A percentile compares a stretch with the other conserved stretches of the same genome.
phyloP scores from a whole-genome alignment of 1,140 invertebrate species.

The Chrysomallon squamiferum region DNA sequence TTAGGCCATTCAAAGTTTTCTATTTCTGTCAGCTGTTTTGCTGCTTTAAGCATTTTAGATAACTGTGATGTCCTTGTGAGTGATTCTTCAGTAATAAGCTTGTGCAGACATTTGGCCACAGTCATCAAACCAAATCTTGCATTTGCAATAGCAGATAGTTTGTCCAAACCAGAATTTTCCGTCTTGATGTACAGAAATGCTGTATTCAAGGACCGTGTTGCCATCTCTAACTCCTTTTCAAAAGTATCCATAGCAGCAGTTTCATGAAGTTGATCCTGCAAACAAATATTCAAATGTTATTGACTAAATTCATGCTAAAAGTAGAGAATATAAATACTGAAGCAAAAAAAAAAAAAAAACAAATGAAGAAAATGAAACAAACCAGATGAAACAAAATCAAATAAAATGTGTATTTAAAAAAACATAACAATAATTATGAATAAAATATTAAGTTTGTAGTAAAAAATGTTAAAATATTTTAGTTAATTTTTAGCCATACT shows the following conservation, averaged over 20 bases:
- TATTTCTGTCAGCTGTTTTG: slow-evolving; percentile 25
- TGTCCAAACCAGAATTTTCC: slow-evolving; percentile 6
- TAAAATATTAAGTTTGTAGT: too few relatives aligned
- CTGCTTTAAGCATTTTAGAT: slow-evolving; percentile 19
- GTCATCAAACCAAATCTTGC: slow-evolving; percentile 32
- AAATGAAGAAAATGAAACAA: too few relatives aligned
- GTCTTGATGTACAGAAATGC: too few relatives aligned
- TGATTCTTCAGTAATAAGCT: slow-evolving; percentile 10
- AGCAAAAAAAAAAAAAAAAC: too few relatives aligned
- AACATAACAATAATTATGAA: too few relatives aligned
- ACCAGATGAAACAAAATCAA: too few relatives aligned
- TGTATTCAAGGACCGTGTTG: too few relatives aligned
- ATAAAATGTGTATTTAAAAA: too few relatives aligned
- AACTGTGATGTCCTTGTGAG: background rate
- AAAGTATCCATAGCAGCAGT: background rate
- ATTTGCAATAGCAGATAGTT: slow-evolving; percentile 27
- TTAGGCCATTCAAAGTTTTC: slow-evolving; percentile 26
- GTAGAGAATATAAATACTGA: too few relatives aligned
- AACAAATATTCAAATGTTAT: background rate
- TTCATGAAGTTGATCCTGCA: slow-evolving; percentile 4
- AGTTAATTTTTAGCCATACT: too few relatives aligned
- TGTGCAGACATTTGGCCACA: slow-evolving; percentile 28
- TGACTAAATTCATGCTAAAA: background rate
- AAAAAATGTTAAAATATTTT: too few relatives aligned
- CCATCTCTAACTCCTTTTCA: too few relatives aligned